Base-by-base conservation (phyloP, 2,797 vertebrate species). In the Melanotaenia parkinsoni region DNA sequence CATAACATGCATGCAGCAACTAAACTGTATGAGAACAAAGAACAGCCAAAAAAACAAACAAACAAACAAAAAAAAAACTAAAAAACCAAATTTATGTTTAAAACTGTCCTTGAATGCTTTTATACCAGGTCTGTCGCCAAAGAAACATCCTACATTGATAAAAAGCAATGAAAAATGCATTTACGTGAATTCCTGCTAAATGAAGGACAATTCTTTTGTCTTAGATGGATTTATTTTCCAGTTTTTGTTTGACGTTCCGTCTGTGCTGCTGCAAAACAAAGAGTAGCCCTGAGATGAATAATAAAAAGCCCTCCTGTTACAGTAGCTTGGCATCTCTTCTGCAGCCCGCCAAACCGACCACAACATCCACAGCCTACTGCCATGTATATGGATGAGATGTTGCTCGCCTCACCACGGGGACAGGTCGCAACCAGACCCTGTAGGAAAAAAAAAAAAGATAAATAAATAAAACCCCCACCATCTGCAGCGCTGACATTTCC, bases 351-450 rank as follows among this genome's bases (percentile, higher is more conserved):
- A 77, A 57, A 20, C 66, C 20, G 9, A 77, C 71, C 74, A 37
- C 56, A 33, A 65, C 81, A 70, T 59, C 80, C 85, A 57, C 71
- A n/a, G 45, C 68, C 77, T 33, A 35, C 68, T 30, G 4, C 56
- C 80, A 92, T 93, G 90, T 93, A 90, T 93, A 93, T 93, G 91
- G 88, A 93, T 93, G 90, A 93, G 90, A 83, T 66, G 90, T 87
- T 73, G 67, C 38, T 30, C 7, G 33, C 66, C 13, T 30, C 79
- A 64, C 86, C 76, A 30, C 77, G 7, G 86, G 80, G 89, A 89
- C 86, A 79, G 82, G 78, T 86, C 75, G 30, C 85, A 80, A 80
- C 79, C 12, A 45, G 82, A 88, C 85, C 80, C 62, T 0, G 20
- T 20, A 47, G 38, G 38, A 14, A 14, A 14, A 40, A 8, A 47